Percentiles rank a stretch among this genome's conserved stretches.
These are phyloP conservation scores for Meta bourneti DNA, from an alignment of 2,888 invertebrate species.

Conservation along the genomic window DNA sequence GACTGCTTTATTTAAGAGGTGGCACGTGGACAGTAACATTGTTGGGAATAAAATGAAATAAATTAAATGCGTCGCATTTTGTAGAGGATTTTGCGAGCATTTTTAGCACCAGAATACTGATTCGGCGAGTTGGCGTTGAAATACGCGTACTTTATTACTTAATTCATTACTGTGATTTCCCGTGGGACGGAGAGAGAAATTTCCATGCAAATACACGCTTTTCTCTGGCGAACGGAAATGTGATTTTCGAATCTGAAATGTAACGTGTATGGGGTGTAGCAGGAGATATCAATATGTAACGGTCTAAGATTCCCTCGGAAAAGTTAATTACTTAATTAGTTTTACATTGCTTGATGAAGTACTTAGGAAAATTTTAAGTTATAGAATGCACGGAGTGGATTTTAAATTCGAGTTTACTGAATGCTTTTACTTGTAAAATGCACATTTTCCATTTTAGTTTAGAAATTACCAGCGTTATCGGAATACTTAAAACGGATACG, in stretches of 20 bases:
- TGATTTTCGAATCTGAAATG: too few species aligned
- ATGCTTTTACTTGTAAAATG: too few species aligned
- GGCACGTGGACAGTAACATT: not conserved
- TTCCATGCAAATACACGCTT: conserved; percentile 1
- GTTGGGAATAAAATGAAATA: not conserved
- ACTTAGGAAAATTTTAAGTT: too few species aligned
- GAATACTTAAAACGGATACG: too few species aligned
- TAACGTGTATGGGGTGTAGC: too few species aligned
- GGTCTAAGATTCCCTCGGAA: not conserved
- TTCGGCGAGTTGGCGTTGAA: not conserved
- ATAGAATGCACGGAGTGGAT: too few species aligned
- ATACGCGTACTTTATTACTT: not conserved
- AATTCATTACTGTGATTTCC: conserved; percentile 51
- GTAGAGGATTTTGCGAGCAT: not conserved
- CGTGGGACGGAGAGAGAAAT: conserved; percentile 10
- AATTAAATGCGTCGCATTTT: not conserved
- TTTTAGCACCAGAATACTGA: not conserved
- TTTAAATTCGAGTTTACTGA: too few species aligned
- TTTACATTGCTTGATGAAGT: too few species aligned
- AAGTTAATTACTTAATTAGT: not conserved
- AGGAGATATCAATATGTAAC: too few species aligned
- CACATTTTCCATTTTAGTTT: too few species aligned
- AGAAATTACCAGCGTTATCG: too few species aligned
- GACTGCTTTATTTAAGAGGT: conserved; percentile 1
- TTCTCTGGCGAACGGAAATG: not conserved